Evolutionary conservation across 2,888 invertebrate species (phyloP).

Genomic region (Machimus atricapillus): DNA sequence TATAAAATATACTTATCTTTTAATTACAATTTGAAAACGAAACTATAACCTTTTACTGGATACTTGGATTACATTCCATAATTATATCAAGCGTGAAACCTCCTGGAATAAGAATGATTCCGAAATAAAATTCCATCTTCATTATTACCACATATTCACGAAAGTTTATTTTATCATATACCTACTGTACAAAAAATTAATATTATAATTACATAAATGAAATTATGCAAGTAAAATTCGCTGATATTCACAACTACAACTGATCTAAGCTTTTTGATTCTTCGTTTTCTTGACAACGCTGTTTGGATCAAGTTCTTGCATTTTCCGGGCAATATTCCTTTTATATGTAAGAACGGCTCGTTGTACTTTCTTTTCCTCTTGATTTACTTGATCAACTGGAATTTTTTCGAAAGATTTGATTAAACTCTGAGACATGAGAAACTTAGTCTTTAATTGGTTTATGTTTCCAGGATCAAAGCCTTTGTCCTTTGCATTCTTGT

Average conservation of each 20-base stretch:
- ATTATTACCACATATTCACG: too few species aligned
- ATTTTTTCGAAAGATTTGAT: neutral
- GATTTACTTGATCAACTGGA: neutral
- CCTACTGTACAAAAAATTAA: too few species aligned
- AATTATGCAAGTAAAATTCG: neutral
- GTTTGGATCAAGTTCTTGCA: neutral
- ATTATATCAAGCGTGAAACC: too few species aligned
- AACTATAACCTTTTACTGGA: too few species aligned
- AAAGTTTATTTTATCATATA: too few species aligned
- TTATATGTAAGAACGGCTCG: neutral
- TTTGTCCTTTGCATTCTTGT: neutral
- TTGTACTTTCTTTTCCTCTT: neutral
- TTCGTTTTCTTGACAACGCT: neutral
- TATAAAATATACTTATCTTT: neutral
- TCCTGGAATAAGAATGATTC: too few species aligned
- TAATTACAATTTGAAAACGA: neutral
- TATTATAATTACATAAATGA: too few species aligned
- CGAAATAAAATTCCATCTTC: too few species aligned
- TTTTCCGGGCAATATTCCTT: neutral
- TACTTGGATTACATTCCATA: too few species aligned
- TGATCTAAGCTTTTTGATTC: neutral
- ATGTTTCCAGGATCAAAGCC: neutral
- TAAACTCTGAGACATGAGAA: neutral
- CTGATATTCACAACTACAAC: neutral
- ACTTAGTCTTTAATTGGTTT: neutral